Percentiles rank a stretch among this genome's conserved stretches.
phyloP scores from a whole-genome alignment of 1,140 invertebrate species.

The Drosophila gunungcola region DNA sequence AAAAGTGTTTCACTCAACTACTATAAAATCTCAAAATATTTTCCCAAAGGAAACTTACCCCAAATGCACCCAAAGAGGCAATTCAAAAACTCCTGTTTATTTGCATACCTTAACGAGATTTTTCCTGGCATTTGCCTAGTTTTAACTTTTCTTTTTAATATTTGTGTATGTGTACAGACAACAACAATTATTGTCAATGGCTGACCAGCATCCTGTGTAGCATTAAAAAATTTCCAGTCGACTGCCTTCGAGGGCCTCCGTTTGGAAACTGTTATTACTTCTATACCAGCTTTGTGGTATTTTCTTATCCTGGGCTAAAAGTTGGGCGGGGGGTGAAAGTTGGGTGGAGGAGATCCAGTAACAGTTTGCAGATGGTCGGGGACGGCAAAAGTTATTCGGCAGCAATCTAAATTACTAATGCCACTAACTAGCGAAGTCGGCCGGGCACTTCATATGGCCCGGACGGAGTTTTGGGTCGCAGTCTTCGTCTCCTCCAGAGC shows the following conservation, averaged over 20 bases:
- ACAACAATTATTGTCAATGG: slow-evolving; percentile 72
- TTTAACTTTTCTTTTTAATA: slow-evolving; percentile 20
- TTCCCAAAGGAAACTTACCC: slow-evolving; percentile 7
- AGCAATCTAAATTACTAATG: slow-evolving; percentile 72
- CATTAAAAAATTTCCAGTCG: slow-evolving; percentile 50
- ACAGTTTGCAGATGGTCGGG: slow-evolving; percentile 46
- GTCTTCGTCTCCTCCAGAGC: slow-evolving; percentile 45
- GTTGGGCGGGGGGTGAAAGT: slow-evolving; percentile 9
- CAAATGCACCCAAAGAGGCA: slow-evolving; percentile 11
- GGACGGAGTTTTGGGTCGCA: slow-evolving; percentile 16
- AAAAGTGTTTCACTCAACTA: not conserved
- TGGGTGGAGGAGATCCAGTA: slow-evolving; percentile 1
- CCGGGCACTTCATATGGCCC: slow-evolving; percentile 37
- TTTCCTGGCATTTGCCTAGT: slow-evolving; percentile 26
- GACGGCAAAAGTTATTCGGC: slow-evolving; percentile 52
- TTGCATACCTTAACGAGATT: slow-evolving; percentile 49
- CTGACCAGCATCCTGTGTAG: slow-evolving; percentile 47
- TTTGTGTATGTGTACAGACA: slow-evolving; percentile 12
- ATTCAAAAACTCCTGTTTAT: slow-evolving; percentile 43
- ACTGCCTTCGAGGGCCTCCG: slow-evolving; percentile 45
- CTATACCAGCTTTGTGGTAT: slow-evolving; percentile 30
- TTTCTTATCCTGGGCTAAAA: slow-evolving; percentile 44
- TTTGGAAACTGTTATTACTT: slow-evolving; percentile 51
- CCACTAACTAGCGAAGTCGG: slow-evolving; percentile 53
- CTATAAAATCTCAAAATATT: slow-evolving; percentile 15